phyloP scores from a whole-genome alignment of 2,888 invertebrate species.

The Rugalucina vietnamica region DNA sequence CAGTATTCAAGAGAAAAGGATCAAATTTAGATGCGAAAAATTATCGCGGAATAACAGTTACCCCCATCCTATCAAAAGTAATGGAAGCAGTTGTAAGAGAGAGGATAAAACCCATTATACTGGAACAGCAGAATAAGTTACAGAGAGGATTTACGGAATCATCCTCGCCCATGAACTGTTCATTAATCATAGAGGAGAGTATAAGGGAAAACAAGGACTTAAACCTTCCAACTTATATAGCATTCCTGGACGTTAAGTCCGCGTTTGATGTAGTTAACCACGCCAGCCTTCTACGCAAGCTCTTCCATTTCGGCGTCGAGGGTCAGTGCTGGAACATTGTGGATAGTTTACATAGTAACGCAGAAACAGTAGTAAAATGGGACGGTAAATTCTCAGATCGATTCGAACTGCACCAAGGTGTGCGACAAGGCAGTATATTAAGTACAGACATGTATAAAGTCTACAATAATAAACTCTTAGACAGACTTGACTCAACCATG shows the following conservation, averaged over 20 bases:
- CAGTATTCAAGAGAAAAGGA: conserved; percentile 9
- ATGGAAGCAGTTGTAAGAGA: conserved; percentile 6
- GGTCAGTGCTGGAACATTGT: conserved; percentile 16
- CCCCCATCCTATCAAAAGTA: neutral
- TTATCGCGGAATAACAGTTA: conserved; percentile 14
- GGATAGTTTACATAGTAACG: conserved; percentile 2
- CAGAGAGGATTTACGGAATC: conserved; percentile 24
- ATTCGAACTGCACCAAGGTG: conserved; percentile 10
- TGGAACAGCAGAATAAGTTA: conserved; percentile 6
- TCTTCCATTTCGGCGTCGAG: conserved; percentile 1
- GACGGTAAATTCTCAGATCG: neutral
- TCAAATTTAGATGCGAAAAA: neutral
- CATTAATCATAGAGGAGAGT: conserved; percentile 27
- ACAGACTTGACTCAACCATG: neutral
- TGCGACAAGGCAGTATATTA: conserved; percentile 14
- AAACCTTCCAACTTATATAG: neutral
- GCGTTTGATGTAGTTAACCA: conserved; percentile 35
- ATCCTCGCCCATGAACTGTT: conserved; percentile 9
- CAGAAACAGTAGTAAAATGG: conserved; percentile 21
- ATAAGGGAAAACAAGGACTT: conserved; percentile 4
- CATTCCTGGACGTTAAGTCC: conserved; percentile 30
- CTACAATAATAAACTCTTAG: conserved; percentile 22
- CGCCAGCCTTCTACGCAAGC: conserved; percentile 24
- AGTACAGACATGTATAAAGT: conserved; percentile 27
- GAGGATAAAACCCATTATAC: neutral